Base-by-base conservation (phyloP, 2,113 vertebrate genomes). In the Rhinolophus sinicus region DNA sequence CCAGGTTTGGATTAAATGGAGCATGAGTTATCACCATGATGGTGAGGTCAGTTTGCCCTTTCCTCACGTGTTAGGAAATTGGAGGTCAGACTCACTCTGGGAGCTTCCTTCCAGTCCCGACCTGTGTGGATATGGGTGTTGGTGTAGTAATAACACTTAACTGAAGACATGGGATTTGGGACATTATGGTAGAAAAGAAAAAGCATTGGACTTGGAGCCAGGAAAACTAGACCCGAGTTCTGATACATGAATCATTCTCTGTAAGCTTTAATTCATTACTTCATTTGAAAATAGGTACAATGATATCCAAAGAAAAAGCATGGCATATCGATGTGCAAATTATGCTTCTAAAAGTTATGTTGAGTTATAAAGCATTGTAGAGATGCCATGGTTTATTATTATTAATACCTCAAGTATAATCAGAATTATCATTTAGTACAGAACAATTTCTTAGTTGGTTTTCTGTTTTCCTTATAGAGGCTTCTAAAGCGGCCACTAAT, bases 401-500 rank as follows among this genome's bases (percentile, higher is more conserved):
- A 60, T 64, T 85, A 21, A 69, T 93, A 24, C 21, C 44, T 16
- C 28, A 73, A 65, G 6, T 82, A 47, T 40, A 52, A 26, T 83
- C 24, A 73, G 28, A 5, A 44, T 60, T 83, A 30, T 52, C 5
- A 12, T 92, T 96, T 82, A 28, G 10, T 50, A 8, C 26, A 72
- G 33, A 94, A 60, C 8, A 28, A 3, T 85, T 82, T 14, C 24
- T 88, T 4, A 52, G 9, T 58, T 15, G 58, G 62, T 2, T 12
- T 88, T 91, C 44, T 54, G 13, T 58, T 83, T 78, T 95, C 28
- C 13, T 80, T 70, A 54, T 44, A 24, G 18, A 62, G 2, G 15
- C 4, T 81, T 6, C 19, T 40, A 5, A 7, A 35, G 2, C 88
- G 50, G 0, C 21, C 12, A 8, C 9, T 33, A 9, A 14, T 0